These are phyloP conservation scores for Hypothenemus hampei DNA, from an alignment of 1,140 invertebrate species.

Conservation along the genomic window DNA sequence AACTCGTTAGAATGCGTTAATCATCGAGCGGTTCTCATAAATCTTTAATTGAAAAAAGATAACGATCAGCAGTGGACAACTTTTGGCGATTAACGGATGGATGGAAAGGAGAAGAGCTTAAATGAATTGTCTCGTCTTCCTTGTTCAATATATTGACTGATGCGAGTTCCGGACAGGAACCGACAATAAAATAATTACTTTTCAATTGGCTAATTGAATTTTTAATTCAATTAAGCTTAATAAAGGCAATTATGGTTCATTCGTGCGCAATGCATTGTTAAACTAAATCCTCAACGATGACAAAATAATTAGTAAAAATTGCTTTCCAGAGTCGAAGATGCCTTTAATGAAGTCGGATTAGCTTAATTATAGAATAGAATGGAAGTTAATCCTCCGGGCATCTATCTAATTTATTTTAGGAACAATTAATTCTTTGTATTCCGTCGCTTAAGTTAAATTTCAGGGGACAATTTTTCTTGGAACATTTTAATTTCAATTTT, in stretches of 20 bases:
- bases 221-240: conserved; percentile 28
- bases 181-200: conserved; percentile 22
- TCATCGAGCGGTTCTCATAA: conserved; percentile 3
- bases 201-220: conserved; percentile 30
- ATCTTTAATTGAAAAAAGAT: conserved; percentile 1
- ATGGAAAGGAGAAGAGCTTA: neutral
- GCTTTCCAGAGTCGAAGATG: conserved; percentile 8
- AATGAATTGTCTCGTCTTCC: conserved; percentile 3
- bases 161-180: conserved; percentile 6
- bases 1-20: neutral
- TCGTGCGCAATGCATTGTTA: conserved; percentile 8
- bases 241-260: conserved; percentile 20
- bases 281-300: conserved; percentile 15
- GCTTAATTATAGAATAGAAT: too few species aligned
- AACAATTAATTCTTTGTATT: too few species aligned
- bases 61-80: neutral
- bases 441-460: too few species aligned
- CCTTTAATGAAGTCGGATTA: conserved; percentile 10
- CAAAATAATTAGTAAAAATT: conserved; percentile 17
- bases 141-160: conserved; percentile 3
- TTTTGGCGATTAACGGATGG: neutral
- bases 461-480: too few species aligned
- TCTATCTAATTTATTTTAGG: too few species aligned
- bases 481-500: too few species aligned
- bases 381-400: too few species aligned